Conservation (phyloP, 2,113 vertebrate genomes). For the Butorides virescens region DNA sequence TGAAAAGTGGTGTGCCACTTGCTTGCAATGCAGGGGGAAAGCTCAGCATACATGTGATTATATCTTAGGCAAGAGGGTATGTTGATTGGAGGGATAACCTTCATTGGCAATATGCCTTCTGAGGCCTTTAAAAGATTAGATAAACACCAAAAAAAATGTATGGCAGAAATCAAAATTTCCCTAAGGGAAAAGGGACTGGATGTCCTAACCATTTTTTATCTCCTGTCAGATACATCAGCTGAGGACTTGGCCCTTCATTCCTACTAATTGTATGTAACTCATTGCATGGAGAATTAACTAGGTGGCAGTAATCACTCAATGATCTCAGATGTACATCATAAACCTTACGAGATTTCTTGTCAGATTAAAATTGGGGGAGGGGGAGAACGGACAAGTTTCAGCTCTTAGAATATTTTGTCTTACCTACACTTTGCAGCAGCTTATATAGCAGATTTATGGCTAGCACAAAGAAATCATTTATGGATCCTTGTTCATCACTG, state of each 20-base stretch:
- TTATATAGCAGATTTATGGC: not conserved
- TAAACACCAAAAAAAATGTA: not conserved
- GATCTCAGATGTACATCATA: not conserved
- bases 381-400: not conserved
- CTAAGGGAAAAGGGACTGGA: not conserved
- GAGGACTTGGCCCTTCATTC: not conserved
- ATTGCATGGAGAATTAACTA: conserved; percentile 23
- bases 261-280: not conserved
- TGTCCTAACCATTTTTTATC: not conserved
- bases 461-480: not conserved
- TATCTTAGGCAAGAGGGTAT: not conserved
- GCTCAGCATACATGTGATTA: not conserved
- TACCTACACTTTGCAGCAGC: not conserved
- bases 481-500: not conserved
- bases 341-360: not conserved
- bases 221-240: not conserved
- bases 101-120: not conserved
- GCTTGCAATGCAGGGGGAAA: not conserved
- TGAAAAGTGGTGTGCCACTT: not conserved
- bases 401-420: conserved; percentile 8
- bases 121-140: not conserved
- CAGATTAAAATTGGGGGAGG: not conserved
- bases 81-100: not conserved
- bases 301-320: conserved; percentile 36
- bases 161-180: not conserved